Evolutionary conservation across 2,113 vertebrate species (phyloP).

Genomic region (Vombatus ursinus): DNA sequence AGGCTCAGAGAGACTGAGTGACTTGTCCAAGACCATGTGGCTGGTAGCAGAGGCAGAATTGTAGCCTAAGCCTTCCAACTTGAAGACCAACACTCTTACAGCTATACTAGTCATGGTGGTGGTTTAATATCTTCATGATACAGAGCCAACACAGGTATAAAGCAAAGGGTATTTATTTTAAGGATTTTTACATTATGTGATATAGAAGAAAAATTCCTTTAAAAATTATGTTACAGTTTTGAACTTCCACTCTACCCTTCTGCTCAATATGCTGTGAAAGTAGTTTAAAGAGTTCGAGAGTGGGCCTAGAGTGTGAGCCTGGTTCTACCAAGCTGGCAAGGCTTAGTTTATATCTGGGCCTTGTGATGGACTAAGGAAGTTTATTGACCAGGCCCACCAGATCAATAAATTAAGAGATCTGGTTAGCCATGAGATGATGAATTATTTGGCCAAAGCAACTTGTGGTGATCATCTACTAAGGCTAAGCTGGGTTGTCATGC

Average conservation of each 20-base stretch:
- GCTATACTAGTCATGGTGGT: not conserved
- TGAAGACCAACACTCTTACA: not conserved
- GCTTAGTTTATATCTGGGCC: not conserved
- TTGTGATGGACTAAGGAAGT: not conserved
- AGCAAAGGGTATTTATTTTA: not conserved
- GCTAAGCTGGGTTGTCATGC: too few species aligned
- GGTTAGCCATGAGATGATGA: not conserved
- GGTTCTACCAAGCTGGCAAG: not conserved
- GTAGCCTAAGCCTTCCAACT: not conserved
- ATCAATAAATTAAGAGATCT: not conserved
- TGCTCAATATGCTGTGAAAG: not conserved
- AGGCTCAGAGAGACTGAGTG: not conserved
- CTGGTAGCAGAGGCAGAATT: not conserved
- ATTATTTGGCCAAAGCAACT: not conserved
- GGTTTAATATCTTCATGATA: not conserved
- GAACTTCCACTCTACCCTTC: not conserved
- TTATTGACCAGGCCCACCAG: not conserved
- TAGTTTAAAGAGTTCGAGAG: not conserved
- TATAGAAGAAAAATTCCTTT: not conserved
- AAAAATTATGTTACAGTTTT: not conserved
- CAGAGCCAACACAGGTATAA: not conserved
- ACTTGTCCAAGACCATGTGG: not conserved
- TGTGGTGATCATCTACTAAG: too few species aligned
- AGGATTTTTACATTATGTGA: not conserved
- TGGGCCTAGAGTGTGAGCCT: not conserved